Conservation (phyloP, 2,113 vertebrate species). For the Bombycilla garrulus region DNA sequence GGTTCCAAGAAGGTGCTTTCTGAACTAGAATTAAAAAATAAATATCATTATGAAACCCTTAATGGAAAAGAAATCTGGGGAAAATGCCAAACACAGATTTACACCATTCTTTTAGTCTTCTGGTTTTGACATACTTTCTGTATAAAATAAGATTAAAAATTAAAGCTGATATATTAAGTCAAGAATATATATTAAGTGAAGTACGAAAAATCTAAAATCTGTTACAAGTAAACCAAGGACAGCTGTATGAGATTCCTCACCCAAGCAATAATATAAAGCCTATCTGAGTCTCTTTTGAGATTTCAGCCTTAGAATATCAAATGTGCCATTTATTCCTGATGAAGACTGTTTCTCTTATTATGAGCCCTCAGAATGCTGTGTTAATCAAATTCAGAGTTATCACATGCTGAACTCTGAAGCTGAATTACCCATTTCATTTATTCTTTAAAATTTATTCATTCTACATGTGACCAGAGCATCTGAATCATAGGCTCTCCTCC, state of each 20-base stretch:
- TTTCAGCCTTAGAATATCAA: not conserved
- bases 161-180: not conserved
- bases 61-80: not conserved
- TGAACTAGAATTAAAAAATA: not conserved
- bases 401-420: not conserved
- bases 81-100: not conserved
- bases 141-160: not conserved
- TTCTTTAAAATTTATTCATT: not conserved
- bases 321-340: not conserved
- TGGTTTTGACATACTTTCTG: not conserved
- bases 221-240: not conserved
- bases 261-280: not conserved
- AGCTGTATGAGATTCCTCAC: not conserved
- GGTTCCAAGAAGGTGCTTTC: not conserved
- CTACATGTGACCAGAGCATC: not conserved
- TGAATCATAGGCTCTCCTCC: not conserved
- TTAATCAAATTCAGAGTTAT: not conserved
- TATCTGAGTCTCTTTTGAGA: not conserved
- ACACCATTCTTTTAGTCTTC: not conserved
- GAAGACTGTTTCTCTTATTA: not conserved
- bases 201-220: not conserved
- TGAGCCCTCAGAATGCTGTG: not conserved
- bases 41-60: not conserved
- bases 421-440: not conserved
- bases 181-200: not conserved